Evolutionary conservation across 1,140 invertebrate species (phyloP).

Genomic region (Lutraria rhynchaena): DNA sequence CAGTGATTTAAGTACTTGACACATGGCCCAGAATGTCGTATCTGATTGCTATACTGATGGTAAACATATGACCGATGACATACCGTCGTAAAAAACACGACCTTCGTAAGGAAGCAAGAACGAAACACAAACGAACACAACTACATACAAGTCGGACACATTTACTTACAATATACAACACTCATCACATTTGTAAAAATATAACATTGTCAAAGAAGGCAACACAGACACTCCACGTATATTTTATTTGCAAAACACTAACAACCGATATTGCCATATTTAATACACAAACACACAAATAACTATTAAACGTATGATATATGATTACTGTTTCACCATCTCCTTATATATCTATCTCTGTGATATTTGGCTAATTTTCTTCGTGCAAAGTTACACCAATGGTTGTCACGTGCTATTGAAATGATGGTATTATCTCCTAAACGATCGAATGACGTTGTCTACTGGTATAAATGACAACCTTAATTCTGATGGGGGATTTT

Average conservation of each 20-base stretch:
- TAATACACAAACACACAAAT: conserved; percentile 6
- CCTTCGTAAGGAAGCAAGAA: no score
- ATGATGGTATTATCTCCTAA: not conserved
- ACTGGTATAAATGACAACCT: not conserved
- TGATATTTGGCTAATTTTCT: not conserved
- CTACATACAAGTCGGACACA: no score
- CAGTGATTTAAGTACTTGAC: no score
- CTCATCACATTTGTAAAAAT: no score
- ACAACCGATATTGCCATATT: conserved; percentile 45
- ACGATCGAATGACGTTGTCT: conserved; percentile 18
- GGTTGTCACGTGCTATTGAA: not conserved
- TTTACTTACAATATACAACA: no score
- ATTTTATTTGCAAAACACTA: conserved; percentile 52
- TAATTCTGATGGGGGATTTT: conserved; percentile 26
- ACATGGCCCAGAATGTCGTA: no score
- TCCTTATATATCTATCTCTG: no score
- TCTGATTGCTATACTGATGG: no score
- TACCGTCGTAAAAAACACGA: no score
- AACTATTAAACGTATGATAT: conserved; percentile 8
- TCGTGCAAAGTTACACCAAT: not conserved
- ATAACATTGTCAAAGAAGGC: no score
- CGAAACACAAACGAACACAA: no score
- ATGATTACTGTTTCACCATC: conserved; percentile 4
- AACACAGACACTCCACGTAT: conserved; percentile 15
- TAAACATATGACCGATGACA: no score